These are phyloP conservation scores for Drosophila grimshawi DNA, from an alignment of 1,140 invertebrate genomes.

Conservation along the genomic window DNA sequence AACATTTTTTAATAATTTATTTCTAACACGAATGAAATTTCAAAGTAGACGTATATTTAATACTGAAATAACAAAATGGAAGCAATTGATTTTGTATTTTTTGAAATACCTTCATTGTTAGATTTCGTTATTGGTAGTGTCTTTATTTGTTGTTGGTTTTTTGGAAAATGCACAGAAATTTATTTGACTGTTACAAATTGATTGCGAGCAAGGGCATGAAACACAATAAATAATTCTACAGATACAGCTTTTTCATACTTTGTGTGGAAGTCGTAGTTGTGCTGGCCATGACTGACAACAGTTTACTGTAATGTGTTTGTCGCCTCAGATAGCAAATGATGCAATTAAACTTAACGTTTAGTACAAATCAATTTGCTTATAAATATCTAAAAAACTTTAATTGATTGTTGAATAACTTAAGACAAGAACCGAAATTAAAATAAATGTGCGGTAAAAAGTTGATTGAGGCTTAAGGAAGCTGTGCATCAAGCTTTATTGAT, in stretches of 20 bases:
- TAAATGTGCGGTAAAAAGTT: constrained; percentile 19
- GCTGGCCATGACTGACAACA: not conserved
- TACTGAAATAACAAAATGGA: not conserved
- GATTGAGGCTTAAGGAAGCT: constrained; percentile 30
- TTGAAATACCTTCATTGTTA: not conserved
- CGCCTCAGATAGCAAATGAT: not conserved
- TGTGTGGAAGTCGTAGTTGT: not conserved
- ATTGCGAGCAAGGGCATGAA: not conserved
- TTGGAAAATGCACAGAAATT: not conserved
- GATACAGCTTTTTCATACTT: not conserved
- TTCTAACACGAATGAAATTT: not conserved
- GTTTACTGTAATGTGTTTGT: not conserved
- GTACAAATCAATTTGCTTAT: not conserved
- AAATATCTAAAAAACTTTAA: constrained; percentile 13
- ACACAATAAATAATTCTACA: not conserved
- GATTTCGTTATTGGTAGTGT: too few relatives aligned
- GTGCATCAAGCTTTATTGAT: constrained; percentile 22
- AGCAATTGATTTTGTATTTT: not conserved
- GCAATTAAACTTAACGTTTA: not conserved
- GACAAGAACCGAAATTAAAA: constrained; percentile 4
- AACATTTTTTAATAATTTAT: not conserved
- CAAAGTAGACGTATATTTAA: not conserved
- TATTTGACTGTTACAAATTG: not conserved
- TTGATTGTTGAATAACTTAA: constrained; percentile 36
- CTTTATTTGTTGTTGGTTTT: too few relatives aligned